Evolutionary conservation across 2,113 vertebrate species (phyloP).

Genomic region (Mustela lutreola): DNA sequence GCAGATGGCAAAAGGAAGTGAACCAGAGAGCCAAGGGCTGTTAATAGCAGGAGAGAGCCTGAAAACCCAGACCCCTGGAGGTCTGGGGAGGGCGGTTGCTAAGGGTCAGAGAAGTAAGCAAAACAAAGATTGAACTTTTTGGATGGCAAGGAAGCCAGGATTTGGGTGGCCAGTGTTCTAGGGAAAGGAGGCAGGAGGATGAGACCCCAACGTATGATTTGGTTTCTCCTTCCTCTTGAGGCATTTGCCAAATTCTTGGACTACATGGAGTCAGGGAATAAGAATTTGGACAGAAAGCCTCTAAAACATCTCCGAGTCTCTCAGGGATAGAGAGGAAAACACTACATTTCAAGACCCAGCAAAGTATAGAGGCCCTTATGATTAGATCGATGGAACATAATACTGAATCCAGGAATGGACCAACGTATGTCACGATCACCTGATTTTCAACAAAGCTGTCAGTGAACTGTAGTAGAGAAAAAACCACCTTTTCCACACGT

Average conservation of each 20-base stretch:
- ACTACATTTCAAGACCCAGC: not conserved
- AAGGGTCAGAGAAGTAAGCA: not conserved
- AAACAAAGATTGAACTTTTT: not conserved
- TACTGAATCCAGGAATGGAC: not conserved
- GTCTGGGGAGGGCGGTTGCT: not conserved
- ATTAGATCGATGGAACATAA: not conserved
- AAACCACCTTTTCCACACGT: not conserved
- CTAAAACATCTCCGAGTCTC: not conserved
- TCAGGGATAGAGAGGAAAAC: not conserved
- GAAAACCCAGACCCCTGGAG: not conserved
- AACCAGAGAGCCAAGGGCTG: not conserved
- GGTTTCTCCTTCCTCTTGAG: not conserved
- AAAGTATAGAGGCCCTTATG: not conserved
- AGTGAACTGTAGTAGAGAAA: not conserved
- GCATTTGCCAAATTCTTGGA: not conserved
- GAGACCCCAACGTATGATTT: not conserved
- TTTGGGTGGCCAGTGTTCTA: not conserved
- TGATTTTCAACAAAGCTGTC: not conserved
- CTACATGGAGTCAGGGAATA: not conserved
- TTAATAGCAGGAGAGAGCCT: not conserved
- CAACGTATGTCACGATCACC: not conserved
- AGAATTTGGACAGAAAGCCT: not conserved
- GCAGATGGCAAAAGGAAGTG: slow-evolving; percentile 20
- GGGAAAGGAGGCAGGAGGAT: not conserved
- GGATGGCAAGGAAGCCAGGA: not conserved